Base-by-base conservation (phyloP, 2,113 vertebrate species). In the Mionectes macconnelli region DNA sequence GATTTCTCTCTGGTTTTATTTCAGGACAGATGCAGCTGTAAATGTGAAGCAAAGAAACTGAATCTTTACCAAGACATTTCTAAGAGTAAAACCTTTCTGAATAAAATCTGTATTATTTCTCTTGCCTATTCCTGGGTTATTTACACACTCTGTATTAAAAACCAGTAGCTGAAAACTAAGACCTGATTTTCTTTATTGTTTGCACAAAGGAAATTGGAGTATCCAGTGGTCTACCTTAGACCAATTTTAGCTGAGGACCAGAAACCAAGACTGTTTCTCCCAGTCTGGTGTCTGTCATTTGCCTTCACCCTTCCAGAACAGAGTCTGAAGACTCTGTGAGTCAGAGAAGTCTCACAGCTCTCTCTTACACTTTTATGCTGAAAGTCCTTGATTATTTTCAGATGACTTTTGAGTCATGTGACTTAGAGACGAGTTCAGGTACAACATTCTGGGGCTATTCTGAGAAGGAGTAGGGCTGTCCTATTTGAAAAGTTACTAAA, bases 401-500 rank as follows among this genome's bases (percentile, higher is more conserved):
- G 13, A 31, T 22, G 12, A 2, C 1, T 82, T 77, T 75, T 85
- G 35, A 30, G 23, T 45, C 28, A 47, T 4, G 5, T 60, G 53
- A 53, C 33, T 52, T n/a, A 60, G 20, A 44, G 8, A 79, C 3
- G 17, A 25, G 10, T 15, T 64, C 23, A 64, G 18, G 11, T 8
- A 60, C 8, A 60, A 6, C 3, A 33, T n/a, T 31, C 33, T 79
- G 27, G 75, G 33, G 2, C 19, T 68, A 4, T 14, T 73, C 16
- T 62, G 25, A 14, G 25, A 77, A 68, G 44, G 0, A 57, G 5
- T 2, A 72, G 6, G 4, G 7, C 4, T 49, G 3, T 5, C 5
- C 22, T 49, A 3, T 9, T 37, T 72, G 5, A 68, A 50, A 82
- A 63, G 8, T 47, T 42, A 35, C 5, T 30, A 7, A 18, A 8